These are phyloP conservation scores for Hippoglossus stenolepis DNA, from an alignment of 2,113 vertebrate genomes.

Conservation along the genomic window DNA sequence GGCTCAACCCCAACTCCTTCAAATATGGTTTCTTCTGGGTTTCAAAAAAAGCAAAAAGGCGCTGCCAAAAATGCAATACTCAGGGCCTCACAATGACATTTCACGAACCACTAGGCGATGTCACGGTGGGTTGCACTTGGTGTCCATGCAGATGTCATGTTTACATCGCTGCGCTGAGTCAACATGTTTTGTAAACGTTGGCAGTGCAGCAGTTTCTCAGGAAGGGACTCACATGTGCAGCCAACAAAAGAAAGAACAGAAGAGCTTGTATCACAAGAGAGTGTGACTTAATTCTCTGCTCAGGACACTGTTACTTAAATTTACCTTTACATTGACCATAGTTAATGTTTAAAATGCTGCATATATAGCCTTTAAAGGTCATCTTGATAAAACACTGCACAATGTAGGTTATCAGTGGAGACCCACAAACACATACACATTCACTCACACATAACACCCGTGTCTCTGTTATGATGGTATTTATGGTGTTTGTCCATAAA, in stretches of 20 bases:
- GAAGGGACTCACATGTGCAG: neutral
- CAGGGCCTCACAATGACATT: too few species aligned
- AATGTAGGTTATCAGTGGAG: conserved; percentile 58
- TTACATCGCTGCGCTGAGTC: neutral
- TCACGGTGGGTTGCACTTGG: too few species aligned
- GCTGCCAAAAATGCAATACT: too few species aligned
- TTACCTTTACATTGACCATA: neutral
- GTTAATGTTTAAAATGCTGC: neutral
- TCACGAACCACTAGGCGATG: too few species aligned
- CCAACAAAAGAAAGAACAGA: too few species aligned
- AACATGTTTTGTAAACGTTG: neutral
- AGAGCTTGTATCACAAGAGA: neutral
- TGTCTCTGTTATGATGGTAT: conserved; percentile 52
- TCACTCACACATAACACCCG: neutral
- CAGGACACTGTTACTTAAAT: neutral
- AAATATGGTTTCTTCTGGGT: too few species aligned
- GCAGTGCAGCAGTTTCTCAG: neutral
- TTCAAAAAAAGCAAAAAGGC: too few species aligned
- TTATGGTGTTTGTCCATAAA: conserved; percentile 67
- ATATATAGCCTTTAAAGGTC: conserved; percentile 42
- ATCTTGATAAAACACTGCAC: conserved; percentile 39
- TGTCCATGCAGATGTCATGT: neutral
- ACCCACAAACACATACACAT: conserved; percentile 12
- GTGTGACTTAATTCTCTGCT: neutral
- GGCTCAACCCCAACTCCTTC: too few species aligned